These are phyloP conservation scores for Halcyon badia DNA, from an alignment of 2,797 vertebrate species.

Conservation along the genomic window DNA sequence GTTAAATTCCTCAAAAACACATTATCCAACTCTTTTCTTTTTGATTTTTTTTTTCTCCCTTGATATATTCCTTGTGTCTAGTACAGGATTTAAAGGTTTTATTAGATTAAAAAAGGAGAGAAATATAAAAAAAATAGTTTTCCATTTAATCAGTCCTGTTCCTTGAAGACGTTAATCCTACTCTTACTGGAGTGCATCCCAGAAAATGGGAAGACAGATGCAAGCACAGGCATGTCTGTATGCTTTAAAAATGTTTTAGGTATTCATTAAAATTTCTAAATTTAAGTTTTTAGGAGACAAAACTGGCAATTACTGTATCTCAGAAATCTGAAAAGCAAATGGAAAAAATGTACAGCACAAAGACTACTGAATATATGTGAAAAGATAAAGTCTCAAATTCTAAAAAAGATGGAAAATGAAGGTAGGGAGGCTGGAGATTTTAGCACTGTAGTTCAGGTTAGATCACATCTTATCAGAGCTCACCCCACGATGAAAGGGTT, in stretches of 20 bases:
- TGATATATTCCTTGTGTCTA: neutral
- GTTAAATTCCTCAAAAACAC: neutral
- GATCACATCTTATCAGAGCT: conserved; percentile 4
- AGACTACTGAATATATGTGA: neutral
- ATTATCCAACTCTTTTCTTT: neutral
- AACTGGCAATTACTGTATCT: conserved; percentile 30
- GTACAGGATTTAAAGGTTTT: neutral
- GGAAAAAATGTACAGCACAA: neutral
- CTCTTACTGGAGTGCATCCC: neutral
- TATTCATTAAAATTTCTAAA: conserved; percentile 46
- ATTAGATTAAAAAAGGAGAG: neutral
- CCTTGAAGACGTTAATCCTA: conserved; percentile 3
- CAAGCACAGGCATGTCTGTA: conserved; percentile 5
- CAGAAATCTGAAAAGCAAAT: conserved; percentile 25
- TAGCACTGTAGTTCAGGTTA: neutral
- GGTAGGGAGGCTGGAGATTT: neutral
- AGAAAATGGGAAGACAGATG: neutral
- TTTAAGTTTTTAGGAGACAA: conserved; percentile 30
- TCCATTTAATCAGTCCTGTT: neutral
- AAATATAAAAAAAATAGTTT: neutral
- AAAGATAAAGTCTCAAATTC: neutral
- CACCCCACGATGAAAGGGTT: neutral
- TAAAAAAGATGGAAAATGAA: neutral
- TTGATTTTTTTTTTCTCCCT: neutral
- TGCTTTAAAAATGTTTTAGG: conserved; percentile 6